These are phyloP conservation scores for Camelus bactrianus DNA, from an alignment of 2,113 vertebrate genomes.

Conservation along the genomic window DNA sequence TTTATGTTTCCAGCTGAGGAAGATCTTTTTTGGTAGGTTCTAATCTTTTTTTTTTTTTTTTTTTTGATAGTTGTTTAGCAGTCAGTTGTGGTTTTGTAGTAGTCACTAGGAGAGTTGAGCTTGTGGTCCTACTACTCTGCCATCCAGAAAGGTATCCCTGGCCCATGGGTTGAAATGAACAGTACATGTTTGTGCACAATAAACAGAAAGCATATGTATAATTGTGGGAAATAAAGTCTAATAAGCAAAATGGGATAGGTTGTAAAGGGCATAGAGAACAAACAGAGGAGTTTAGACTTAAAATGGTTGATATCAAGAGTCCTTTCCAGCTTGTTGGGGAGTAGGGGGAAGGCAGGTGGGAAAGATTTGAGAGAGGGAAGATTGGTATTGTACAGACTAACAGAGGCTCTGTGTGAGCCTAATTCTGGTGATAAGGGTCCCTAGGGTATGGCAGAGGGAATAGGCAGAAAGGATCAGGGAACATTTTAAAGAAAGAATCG, in stretches of 20 bases:
- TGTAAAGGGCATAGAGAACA: neutral
- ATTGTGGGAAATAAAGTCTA: neutral
- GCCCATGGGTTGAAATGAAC: neutral
- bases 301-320: neutral
- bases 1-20: too few species aligned
- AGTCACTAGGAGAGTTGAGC: too few species aligned
- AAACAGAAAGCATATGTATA: neutral
- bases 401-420: neutral
- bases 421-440: neutral
- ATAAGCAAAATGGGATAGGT: constrained; percentile 22
- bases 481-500: constrained; percentile 7
- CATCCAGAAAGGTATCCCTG: neutral
- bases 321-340: neutral
- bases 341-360: neutral
- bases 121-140: too few species aligned
- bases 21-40: too few species aligned
- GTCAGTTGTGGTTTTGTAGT: too few species aligned
- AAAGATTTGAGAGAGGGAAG: constrained; percentile 15
- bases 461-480: neutral
- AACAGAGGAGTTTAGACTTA: neutral
- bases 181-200: neutral
- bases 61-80: too few species aligned
- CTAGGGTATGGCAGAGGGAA: neutral
- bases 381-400: neutral
- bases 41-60: too few species aligned